Conservation (phyloP, 2,888 invertebrate genomes). For the Temnothorax unifasciatus region DNA sequence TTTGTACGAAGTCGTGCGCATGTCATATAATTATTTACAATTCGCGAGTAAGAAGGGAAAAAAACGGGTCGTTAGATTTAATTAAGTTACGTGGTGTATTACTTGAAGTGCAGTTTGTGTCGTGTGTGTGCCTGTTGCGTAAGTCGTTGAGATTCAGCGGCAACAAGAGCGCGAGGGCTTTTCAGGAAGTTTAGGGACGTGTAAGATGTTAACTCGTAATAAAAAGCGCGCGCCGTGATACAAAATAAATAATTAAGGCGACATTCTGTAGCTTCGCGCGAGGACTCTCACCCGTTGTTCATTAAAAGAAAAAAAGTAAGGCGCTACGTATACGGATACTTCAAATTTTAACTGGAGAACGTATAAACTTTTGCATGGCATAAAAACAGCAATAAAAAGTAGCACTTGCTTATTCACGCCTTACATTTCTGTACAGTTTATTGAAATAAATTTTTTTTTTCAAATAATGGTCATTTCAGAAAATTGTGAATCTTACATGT, state of each 20-base stretch:
- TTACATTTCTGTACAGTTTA: neutral
- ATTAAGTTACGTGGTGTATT: conserved; percentile 33
- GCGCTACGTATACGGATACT: neutral
- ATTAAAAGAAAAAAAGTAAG: conserved; percentile 26
- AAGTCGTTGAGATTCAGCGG: conserved; percentile 40
- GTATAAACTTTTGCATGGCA: neutral
- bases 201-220: conserved; percentile 30
- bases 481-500: neutral
- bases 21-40: conserved; percentile 30
- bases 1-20: neutral
- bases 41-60: neutral
- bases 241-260: conserved; percentile 31
- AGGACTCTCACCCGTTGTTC: neutral
- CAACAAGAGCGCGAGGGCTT: neutral
- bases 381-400: neutral
- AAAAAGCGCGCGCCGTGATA: conserved; percentile 7
- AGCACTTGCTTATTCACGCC: neutral
- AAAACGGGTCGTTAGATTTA: conserved; percentile 29
- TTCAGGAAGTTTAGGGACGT: conserved; percentile 39
- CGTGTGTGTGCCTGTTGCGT: conserved; percentile 2
- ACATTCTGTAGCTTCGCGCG: neutral
- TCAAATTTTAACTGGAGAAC: conserved; percentile 3
- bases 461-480: neutral
- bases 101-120: neutral
- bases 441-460: neutral